A percentile compares a stretch with the other conserved stretches of the same genome.
phyloP scores from a whole-genome alignment of 2,113 vertebrate species.

The Sterrhoptilus dennistouni region DNA sequence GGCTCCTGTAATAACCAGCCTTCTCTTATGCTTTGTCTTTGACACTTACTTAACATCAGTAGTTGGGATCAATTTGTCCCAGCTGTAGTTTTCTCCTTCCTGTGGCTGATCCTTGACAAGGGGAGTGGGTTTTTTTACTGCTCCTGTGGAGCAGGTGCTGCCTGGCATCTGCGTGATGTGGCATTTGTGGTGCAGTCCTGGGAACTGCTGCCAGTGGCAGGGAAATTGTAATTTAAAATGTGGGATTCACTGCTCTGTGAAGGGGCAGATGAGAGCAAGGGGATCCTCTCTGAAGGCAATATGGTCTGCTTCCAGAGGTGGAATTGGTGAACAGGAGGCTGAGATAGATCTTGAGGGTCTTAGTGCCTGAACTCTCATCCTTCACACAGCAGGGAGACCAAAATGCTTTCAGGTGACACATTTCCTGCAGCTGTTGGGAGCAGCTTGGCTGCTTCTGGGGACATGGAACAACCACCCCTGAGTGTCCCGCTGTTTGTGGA shows the following conservation, averaged over 20 bases:
- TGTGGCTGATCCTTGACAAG: not conserved
- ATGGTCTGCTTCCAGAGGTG: not conserved
- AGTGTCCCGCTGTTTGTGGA: not conserved
- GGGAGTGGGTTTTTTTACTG: not conserved
- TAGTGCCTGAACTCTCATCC: not conserved
- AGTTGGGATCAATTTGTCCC: not conserved
- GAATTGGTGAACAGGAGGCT: not conserved
- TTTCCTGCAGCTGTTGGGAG: not conserved
- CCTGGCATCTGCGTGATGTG: not conserved
- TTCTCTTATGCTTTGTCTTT: not conserved
- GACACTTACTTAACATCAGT: not conserved
- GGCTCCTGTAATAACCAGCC: not conserved
- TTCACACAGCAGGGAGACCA: not conserved
- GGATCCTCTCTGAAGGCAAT: not conserved
- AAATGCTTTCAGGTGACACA: not conserved
- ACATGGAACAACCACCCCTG: fast-evolving
- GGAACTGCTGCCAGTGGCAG: not conserved
- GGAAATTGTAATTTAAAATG: not conserved
- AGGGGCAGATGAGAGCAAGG: not conserved
- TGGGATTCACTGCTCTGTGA: not conserved
- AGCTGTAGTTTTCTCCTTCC: not conserved
- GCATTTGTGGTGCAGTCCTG: not conserved
- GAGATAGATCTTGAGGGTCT: not conserved
- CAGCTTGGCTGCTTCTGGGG: not conserved
- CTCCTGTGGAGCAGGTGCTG: not conserved